A percentile compares a stretch with the other conserved stretches of the same genome.
Conservation (phyloP, 1,140 invertebrate genomes). For the Berghia stephanieae region DNA sequence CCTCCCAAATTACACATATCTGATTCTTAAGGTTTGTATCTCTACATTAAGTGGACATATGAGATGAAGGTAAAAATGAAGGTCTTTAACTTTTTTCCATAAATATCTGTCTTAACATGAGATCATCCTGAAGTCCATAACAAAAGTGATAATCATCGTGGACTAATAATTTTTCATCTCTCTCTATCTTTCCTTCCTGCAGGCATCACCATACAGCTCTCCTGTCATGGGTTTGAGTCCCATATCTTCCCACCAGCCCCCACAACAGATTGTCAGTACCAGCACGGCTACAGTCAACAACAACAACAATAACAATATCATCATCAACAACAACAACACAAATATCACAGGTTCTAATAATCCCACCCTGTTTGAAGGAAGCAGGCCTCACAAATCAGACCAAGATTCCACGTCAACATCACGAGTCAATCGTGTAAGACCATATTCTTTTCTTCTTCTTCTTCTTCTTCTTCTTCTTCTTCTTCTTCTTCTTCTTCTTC, state of each 20-base stretch:
- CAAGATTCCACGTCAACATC: background rate
- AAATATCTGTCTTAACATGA: no score
- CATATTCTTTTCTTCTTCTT: background rate
- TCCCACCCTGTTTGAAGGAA: background rate
- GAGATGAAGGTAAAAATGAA: no score
- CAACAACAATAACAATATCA: slow-evolving; percentile 1
- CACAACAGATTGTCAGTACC: background rate
- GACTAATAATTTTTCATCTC: no score
- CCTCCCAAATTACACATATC: no score
- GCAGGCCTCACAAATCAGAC: background rate
- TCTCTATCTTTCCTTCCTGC: background rate
- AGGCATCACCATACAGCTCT: slow-evolving; percentile 16
- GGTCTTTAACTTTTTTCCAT: no score
- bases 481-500: slow-evolving; percentile 5
- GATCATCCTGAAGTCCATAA: no score
- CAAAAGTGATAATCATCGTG: no score
- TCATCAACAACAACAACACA: background rate
- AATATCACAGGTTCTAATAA: background rate
- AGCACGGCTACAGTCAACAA: background rate
- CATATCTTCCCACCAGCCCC: background rate
- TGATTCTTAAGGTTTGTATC: no score
- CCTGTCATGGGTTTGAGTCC: slow-evolving; percentile 6
- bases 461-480: slow-evolving; percentile 5
- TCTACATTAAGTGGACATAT: no score
- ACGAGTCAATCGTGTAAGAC: background rate